Conservation (phyloP, 1,140 invertebrate species). For the Drosophila kepulauana region DNA sequence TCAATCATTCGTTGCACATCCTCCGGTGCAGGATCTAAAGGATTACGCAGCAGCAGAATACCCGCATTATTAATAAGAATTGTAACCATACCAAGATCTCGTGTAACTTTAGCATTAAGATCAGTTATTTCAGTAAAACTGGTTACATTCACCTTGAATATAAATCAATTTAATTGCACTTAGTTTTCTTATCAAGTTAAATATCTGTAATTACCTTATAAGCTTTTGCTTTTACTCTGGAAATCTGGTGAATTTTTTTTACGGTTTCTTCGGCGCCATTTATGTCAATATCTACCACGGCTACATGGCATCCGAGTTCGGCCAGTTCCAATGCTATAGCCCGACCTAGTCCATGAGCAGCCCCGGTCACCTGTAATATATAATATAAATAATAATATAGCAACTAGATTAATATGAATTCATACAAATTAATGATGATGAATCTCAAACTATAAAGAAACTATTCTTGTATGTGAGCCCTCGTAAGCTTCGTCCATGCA, state of each 20-base stretch:
- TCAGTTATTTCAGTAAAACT: constrained; percentile 42
- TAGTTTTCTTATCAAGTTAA: too few species aligned
- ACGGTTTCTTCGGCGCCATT: constrained; percentile 56
- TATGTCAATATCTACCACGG: constrained; percentile 59
- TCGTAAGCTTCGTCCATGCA: too few species aligned
- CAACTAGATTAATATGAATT: too few species aligned
- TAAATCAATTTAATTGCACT: background rate
- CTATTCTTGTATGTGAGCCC: too few species aligned
- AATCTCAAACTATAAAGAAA: too few species aligned
- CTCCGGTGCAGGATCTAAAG: constrained; percentile 23
- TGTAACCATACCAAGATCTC: constrained; percentile 62
- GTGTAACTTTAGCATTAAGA: constrained; percentile 36
- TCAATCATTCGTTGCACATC: constrained; percentile 65
- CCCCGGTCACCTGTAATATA: constrained; percentile 59
- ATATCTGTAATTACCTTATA: constrained; percentile 49
- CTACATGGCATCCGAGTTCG: constrained; percentile 55
- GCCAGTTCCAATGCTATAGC: constrained; percentile 59
- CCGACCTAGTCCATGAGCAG: constrained; percentile 61
- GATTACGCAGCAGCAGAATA: constrained; percentile 46
- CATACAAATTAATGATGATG: too few species aligned
- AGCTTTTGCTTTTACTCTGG: constrained; percentile 47
- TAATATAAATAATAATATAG: too few species aligned
- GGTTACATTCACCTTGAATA: constrained; percentile 47
- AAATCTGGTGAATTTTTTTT: constrained; percentile 36
- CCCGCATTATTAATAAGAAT: constrained; percentile 77